Base-by-base conservation (phyloP, 2,888 invertebrate genomes). In the Dioctria rufipes region DNA sequence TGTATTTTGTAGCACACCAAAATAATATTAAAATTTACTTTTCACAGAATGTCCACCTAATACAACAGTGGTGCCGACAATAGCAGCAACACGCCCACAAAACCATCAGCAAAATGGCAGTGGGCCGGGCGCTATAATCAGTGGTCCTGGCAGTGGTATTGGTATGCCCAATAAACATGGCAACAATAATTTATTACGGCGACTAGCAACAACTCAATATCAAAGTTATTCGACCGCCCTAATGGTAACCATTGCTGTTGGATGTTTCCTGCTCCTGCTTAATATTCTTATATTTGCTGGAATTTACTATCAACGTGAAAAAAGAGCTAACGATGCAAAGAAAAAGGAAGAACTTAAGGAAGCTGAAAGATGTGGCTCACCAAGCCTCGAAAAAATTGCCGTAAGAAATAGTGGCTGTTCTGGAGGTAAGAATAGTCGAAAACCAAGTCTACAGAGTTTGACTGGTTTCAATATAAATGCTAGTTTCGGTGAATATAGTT, bases 211-310 rank as follows among this genome's bases (percentile, higher is more conserved):
- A 78, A 94, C 94, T 81, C 95, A 96, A 86, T 95, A 95, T 86
- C 96, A 96, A 87, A 96, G 95, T 81, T 96, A 96, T 88, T 95
- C 96, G 5, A 96, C 96, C 0, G 96, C 96, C 0, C 90, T 97
- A 25, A 95, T 96, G 5, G 95, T 96, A 43, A 96, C 96, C 0
- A 95, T 96, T 83, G 95, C 94, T 0, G 95, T 96, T 6, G 96
- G 95, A 1, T 95, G 95, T 85, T 95, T 96, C 84, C 91, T 96
- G 5, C 90, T 96, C 6, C 90, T 96, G 43, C 90, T 96, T 42
- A 96, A 96, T 86, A 93, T 96, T 9, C 91, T 96, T 40, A 96
- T 97, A 84, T 96, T 96, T 86, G 96, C 96, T 65, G 96, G 96
- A 2, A 96, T 96, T 82, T 96, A 95, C 86, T 95, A 95, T 86